phyloP scores from a whole-genome alignment of 2,797 vertebrate species.

The Danio tinwini region DNA sequence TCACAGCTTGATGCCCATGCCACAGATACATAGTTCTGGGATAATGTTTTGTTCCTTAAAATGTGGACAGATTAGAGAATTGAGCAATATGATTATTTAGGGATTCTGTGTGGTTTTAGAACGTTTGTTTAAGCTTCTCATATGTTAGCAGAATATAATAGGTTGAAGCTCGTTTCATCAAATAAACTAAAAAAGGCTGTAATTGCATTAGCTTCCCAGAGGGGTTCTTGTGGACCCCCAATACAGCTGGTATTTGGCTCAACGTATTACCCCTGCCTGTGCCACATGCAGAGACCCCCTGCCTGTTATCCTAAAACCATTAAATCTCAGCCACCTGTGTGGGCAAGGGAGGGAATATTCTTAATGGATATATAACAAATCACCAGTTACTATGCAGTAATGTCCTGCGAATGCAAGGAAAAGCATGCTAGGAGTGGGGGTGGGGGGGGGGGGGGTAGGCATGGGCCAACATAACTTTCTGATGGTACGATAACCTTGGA shows the following conservation, averaged over 20 bases:
- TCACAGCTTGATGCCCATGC: slow-evolving; percentile 14
- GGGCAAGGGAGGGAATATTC: neutral
- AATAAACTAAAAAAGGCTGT: slow-evolving; percentile 7
- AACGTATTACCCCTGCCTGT: slow-evolving; percentile 14
- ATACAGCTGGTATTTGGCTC: slow-evolving; percentile 16
- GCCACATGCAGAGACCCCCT: slow-evolving; percentile 27
- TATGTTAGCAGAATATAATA: neutral
- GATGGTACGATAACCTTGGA: too few species aligned
- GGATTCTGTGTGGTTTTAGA: neutral
- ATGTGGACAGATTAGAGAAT: neutral
- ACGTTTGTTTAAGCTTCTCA: slow-evolving; percentile 4
- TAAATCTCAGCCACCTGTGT: slow-evolving; percentile 30
- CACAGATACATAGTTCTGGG: slow-evolving; percentile 9
- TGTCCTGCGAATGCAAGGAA: neutral
- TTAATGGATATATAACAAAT: neutral
- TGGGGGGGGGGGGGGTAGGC: too few species aligned
- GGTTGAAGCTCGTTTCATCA: slow-evolving; percentile 1
- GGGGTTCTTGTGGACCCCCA: slow-evolving; percentile 28
- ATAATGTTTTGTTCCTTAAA: slow-evolving; percentile 25
- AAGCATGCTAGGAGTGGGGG: too few species aligned
- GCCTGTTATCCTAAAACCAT: slow-evolving; percentile 1
- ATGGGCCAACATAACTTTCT: too few species aligned
- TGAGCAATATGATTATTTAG: slow-evolving; percentile 12
- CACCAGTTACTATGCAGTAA: neutral
- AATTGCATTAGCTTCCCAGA: slow-evolving; percentile 17